phyloP scores from a whole-genome alignment of 2,797 vertebrate genomes.

The Leontocebus nigricollis region DNA sequence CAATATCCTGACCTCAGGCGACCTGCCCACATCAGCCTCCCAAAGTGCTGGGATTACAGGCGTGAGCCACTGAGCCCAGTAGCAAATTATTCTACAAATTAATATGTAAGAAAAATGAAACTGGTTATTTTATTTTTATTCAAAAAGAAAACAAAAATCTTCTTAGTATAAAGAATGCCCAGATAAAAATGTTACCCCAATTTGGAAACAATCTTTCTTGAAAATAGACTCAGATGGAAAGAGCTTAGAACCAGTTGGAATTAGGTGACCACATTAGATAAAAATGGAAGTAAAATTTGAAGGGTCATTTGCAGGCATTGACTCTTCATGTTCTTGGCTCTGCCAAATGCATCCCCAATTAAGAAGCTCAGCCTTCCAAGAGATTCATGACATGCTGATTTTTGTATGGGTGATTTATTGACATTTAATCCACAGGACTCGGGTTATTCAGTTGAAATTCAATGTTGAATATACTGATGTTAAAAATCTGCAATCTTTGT shows the following conservation, averaged over 20 bases:
- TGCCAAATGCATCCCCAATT: background rate
- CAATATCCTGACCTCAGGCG: background rate
- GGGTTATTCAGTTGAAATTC: background rate
- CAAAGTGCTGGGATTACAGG: background rate
- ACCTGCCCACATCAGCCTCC: background rate
- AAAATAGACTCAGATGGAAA: background rate
- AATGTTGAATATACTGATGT: background rate
- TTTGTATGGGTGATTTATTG: background rate
- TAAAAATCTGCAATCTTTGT: background rate
- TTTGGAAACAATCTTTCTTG: background rate
- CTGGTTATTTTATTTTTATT: background rate
- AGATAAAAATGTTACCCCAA: background rate
- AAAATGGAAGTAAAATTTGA: background rate
- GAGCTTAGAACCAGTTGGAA: background rate
- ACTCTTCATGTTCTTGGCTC: background rate
- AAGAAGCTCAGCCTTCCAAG: background rate
- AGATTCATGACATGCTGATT: background rate
- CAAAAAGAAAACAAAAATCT: background rate
- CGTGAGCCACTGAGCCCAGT: rapidly evolving
- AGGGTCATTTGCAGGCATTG: background rate
- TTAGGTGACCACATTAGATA: constrained; percentile 4
- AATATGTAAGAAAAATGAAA: background rate
- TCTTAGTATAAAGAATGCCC: background rate
- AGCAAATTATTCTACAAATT: background rate
- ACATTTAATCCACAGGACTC: background rate